A percentile compares a stretch with the other conserved stretches of the same genome.
Evolutionary conservation across 2,113 vertebrate species (phyloP).

Genomic region (Lycocorax pyrrhopterus): DNA sequence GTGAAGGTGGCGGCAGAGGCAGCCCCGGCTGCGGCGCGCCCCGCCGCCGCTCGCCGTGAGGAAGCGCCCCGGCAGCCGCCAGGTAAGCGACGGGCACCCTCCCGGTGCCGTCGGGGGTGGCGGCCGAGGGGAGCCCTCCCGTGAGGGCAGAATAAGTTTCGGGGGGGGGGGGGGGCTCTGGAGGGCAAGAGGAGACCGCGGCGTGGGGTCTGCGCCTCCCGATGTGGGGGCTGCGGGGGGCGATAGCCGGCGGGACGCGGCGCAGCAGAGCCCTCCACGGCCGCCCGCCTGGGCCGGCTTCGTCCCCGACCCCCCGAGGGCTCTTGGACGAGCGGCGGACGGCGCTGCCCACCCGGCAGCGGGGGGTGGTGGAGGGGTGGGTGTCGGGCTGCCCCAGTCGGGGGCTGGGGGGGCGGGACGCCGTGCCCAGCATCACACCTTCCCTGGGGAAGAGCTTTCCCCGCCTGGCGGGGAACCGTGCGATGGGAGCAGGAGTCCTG

Average conservation of each 20-base stretch:
- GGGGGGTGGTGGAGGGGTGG: too few species aligned
- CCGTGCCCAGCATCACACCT: background rate
- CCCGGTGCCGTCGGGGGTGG: background rate
- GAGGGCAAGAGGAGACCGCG: background rate
- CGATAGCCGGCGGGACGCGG: background rate
- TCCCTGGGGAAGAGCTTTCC: background rate
- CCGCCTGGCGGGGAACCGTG: background rate
- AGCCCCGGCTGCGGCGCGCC: background rate
- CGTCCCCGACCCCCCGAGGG: background rate
- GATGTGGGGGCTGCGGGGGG: background rate
- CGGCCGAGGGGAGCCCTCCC: background rate
- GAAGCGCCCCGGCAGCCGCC: background rate
- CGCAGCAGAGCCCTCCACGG: background rate
- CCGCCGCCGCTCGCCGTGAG: background rate
- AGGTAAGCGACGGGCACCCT: constrained; percentile 58
- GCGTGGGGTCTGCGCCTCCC: background rate
- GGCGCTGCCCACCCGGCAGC: background rate
- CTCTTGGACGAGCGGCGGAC: background rate
- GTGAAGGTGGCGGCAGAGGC: background rate
- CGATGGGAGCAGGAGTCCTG: background rate
- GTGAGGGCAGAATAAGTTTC: constrained; percentile 23
- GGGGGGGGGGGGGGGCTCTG: background rate
- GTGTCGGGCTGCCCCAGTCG: background rate
- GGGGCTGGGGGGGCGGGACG: background rate
- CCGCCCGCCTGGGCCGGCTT: background rate